Evolutionary conservation across 2,113 vertebrate species (phyloP).

Genomic region (Tangachromis dhanisi): DNA sequence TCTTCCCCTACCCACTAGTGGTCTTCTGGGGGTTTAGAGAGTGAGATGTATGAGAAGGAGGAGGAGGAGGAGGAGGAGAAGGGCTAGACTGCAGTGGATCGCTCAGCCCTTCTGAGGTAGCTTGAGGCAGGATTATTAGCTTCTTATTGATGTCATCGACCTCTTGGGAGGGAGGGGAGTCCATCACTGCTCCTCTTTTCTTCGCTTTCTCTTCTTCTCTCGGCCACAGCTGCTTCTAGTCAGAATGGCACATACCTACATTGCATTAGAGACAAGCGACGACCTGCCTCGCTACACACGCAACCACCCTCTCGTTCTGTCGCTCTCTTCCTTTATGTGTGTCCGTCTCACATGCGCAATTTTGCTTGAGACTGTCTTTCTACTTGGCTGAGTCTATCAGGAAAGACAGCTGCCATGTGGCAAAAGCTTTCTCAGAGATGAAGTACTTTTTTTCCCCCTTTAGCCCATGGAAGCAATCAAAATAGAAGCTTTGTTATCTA

Average conservation of each 20-base stretch:
- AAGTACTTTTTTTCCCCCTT: neutral
- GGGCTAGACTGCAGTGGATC: conserved; percentile 52
- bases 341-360: conserved; percentile 5
- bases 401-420: conserved; percentile 55
- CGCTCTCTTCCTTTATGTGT: neutral
- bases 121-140: conserved; percentile 67
- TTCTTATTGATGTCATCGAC: conserved; percentile 72
- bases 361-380: conserved; percentile 36
- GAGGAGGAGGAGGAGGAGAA: conserved; percentile 31
- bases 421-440: conserved; percentile 55
- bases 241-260: conserved; percentile 49
- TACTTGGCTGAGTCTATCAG: conserved; percentile 39
- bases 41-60: conserved; percentile 40
- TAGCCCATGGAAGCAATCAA: conserved; percentile 9
- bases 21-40: conserved; percentile 43
- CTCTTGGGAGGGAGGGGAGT: conserved; percentile 54
- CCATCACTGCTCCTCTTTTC: conserved; percentile 40
- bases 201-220: conserved; percentile 26
- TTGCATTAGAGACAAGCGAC: conserved; percentile 50
- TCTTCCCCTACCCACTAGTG: conserved; percentile 17
- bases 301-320: neutral
- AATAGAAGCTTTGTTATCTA: neutral
- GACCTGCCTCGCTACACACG: conserved; percentile 11
- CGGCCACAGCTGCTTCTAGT: conserved; percentile 26
- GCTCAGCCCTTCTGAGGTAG: conserved; percentile 54